Percentiles rank a stretch among this genome's conserved stretches.
phyloP scores from a whole-genome alignment of 1,140 invertebrate genomes.

The Triops longicaudatus region DNA sequence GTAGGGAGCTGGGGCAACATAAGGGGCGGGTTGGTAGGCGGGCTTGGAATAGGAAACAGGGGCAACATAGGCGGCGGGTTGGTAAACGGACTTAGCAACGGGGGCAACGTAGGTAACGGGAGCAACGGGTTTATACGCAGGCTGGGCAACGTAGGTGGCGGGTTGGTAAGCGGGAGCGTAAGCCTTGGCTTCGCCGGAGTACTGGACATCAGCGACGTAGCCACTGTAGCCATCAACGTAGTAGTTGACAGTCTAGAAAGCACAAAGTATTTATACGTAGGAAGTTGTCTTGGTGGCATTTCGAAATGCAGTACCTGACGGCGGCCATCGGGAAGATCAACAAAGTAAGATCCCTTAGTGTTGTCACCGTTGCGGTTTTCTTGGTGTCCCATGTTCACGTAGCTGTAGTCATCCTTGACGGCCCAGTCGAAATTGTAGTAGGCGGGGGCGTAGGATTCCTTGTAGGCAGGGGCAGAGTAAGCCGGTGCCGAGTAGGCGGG shows the following conservation, averaged over 20 bases:
- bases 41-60: no score
- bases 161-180: constrained; percentile 18
- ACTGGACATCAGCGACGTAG: constrained; percentile 22
- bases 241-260: constrained; percentile 15
- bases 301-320: constrained; percentile 39
- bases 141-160: background rate
- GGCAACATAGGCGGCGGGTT: no score
- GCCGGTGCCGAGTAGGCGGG: no score
- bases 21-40: background rate
- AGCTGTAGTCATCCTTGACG: no score
- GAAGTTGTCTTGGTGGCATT: no score
- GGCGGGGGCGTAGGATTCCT: no score
- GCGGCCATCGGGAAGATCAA: constrained; percentile 34
- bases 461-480: no score
- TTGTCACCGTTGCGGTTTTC: constrained; percentile 32
- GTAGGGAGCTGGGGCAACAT: background rate
- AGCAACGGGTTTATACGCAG: background rate
- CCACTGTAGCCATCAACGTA: constrained; percentile 17
- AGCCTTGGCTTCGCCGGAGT: constrained; percentile 16
- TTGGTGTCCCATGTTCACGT: constrained; percentile 29
- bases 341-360: constrained; percentile 33
- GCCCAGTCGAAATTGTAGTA: no score
- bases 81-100: no score
- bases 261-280: background rate
- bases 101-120: background rate